Evolutionary conservation across 1,140 invertebrate genomes (phyloP).

Genomic region (Nixonia krombeini): DNA sequence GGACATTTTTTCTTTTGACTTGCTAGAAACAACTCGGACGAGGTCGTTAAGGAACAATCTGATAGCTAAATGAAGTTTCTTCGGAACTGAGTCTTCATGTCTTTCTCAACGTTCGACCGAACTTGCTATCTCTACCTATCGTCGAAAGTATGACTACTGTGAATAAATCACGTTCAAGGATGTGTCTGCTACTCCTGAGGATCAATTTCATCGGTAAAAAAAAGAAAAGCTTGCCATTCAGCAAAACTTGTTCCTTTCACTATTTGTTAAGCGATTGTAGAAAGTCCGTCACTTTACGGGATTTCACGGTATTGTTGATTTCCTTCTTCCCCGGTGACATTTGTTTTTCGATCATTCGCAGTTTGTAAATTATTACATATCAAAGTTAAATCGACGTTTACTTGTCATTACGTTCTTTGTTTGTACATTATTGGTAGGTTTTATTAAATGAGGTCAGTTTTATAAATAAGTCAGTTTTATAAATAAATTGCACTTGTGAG

Average conservation of each 20-base stretch:
- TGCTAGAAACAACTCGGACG: constrained; percentile 63
- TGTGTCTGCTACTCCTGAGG: background rate
- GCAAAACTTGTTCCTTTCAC: background rate
- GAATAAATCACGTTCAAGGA: too few relatives aligned
- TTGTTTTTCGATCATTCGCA: background rate
- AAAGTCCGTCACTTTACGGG: background rate
- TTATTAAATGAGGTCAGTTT: too few relatives aligned
- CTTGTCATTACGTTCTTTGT: constrained; percentile 2
- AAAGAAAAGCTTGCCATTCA: background rate
- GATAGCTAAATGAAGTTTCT: constrained; percentile 50
- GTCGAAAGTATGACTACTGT: background rate
- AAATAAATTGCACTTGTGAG: too few relatives aligned
- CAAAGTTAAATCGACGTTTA: background rate
- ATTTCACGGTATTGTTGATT: too few relatives aligned
- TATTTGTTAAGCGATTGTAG: background rate
- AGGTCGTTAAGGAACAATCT: constrained; percentile 58
- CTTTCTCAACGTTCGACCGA: constrained; percentile 1
- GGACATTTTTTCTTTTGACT: constrained; percentile 41
- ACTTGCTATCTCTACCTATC: background rate
- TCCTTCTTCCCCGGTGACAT: too few relatives aligned
- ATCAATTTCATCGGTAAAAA: background rate
- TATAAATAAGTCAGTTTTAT: too few relatives aligned
- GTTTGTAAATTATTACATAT: background rate
- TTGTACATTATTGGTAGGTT: too few relatives aligned
- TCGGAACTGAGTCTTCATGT: background rate